Evolutionary conservation across 2,888 invertebrate genomes (phyloP).

Genomic region (Harmothoe impar): DNA sequence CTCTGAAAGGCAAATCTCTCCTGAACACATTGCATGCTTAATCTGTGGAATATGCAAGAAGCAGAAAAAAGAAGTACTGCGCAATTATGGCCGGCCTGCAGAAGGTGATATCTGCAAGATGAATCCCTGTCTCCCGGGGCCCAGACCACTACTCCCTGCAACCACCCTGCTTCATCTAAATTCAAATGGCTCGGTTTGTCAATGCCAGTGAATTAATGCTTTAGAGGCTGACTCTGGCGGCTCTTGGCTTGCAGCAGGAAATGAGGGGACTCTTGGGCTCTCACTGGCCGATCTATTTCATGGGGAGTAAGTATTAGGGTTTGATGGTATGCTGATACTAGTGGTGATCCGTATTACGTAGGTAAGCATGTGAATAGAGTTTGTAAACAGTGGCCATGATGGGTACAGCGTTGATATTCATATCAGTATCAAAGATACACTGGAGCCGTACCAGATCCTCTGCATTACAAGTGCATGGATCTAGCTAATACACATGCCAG

Average conservation of each 20-base stretch:
- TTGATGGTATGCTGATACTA: not conserved
- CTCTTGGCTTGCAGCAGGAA: not conserved
- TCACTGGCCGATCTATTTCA: constrained; percentile 1
- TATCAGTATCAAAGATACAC: no score
- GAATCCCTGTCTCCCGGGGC: constrained; percentile 41
- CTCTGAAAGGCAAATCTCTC: not conserved
- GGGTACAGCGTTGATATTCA: no score
- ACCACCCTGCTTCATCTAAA: constrained; percentile 44
- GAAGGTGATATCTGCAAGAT: constrained; percentile 53
- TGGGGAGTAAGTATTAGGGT: not conserved
- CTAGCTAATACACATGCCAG: no score
- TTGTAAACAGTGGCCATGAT: no score
- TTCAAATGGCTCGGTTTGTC: constrained; percentile 60
- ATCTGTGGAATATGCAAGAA: constrained; percentile 20
- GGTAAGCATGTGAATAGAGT: not conserved
- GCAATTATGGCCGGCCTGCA: constrained; percentile 12
- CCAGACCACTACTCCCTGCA: not conserved
- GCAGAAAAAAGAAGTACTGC: not conserved
- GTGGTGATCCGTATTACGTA: not conserved
- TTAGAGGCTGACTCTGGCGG: not conserved
- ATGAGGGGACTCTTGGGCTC: not conserved
- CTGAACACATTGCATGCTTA: constrained; percentile 17
- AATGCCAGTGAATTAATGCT: constrained; percentile 56
- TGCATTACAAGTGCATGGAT: no score
- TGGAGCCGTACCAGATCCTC: no score